Evolutionary conservation across 2,113 vertebrate species (phyloP).

Genomic region (Sisor rabdophorus): DNA sequence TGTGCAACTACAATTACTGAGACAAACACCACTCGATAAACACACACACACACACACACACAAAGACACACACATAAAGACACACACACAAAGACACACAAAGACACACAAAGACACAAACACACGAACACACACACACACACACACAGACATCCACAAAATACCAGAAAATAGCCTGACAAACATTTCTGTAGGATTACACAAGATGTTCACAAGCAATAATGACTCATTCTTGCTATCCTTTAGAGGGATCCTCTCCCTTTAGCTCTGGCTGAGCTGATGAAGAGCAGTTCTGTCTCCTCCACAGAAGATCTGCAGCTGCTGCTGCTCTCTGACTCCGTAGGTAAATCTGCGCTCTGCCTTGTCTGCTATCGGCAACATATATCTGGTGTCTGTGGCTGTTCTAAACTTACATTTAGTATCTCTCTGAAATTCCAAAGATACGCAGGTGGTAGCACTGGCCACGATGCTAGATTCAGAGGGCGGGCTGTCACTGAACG

Average conservation of each 20-base stretch:
- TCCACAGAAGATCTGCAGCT: conserved; percentile 89
- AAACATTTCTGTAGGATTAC: background rate
- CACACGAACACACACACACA: conserved; percentile 17
- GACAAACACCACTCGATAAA: conserved; percentile 30
- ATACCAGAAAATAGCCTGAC: too few species aligned
- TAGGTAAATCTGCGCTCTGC: conserved; percentile 85
- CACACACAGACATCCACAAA: background rate
- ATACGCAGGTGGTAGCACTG: too few species aligned
- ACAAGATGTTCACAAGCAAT: background rate
- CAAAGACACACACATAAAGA: background rate
- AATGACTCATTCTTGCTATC: conserved; percentile 19
- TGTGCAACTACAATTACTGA: conserved; percentile 41
- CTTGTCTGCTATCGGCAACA: background rate
- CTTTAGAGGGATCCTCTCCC: conserved; percentile 88
- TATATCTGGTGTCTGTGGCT: too few species aligned
- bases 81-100: conserved; percentile 6
- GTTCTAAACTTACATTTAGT: too few species aligned
- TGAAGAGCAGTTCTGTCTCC: conserved; percentile 81
- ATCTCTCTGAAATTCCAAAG: too few species aligned
- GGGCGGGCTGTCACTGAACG: too few species aligned
- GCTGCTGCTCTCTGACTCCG: conserved; percentile 87
- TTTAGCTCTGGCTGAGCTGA: conserved; percentile 88
- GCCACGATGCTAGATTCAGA: too few species aligned
- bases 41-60: background rate
- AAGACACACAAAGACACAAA: background rate